These are phyloP conservation scores for Eulemur mongoz DNA, from an alignment of 2,797 vertebrate genomes.

Conservation along the genomic window DNA sequence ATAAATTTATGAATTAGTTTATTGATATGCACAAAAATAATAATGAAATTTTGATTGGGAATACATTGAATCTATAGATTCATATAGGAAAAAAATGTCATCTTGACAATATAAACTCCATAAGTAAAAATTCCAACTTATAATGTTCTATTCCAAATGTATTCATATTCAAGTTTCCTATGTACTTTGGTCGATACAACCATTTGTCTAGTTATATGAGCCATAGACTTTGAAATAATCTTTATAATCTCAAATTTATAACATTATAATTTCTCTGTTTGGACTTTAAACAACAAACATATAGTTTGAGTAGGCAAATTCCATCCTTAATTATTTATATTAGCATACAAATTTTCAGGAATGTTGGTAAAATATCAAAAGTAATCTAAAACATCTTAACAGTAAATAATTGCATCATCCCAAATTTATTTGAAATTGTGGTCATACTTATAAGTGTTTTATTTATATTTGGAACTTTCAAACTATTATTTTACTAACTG, in stretches of 20 bases:
- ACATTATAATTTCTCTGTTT: neutral
- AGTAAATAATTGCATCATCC: neutral
- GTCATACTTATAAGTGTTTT: neutral
- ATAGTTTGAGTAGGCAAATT: neutral
- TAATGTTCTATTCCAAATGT: neutral
- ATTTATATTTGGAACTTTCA: neutral
- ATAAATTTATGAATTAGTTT: neutral
- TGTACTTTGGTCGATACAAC: neutral
- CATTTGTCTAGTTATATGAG: neutral
- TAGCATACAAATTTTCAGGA: neutral
- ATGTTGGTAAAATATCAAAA: neutral
- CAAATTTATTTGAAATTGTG: neutral
- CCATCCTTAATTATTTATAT: neutral
- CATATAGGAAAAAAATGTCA: neutral
- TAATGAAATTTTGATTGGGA: neutral
- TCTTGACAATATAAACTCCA: neutral
- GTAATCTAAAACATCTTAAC: neutral
- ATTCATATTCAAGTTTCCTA: neutral
- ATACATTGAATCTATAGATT: neutral
- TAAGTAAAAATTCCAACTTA: neutral
- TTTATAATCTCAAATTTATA: too few species aligned
- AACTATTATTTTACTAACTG: neutral
- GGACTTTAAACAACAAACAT: neutral
- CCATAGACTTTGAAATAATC: neutral
- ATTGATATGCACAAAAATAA: neutral